Percentiles rank a stretch among this genome's conserved stretches.
Evolutionary conservation across 2,797 vertebrate genomes (phyloP).

Genomic region (Cyclura pinguis): DNA sequence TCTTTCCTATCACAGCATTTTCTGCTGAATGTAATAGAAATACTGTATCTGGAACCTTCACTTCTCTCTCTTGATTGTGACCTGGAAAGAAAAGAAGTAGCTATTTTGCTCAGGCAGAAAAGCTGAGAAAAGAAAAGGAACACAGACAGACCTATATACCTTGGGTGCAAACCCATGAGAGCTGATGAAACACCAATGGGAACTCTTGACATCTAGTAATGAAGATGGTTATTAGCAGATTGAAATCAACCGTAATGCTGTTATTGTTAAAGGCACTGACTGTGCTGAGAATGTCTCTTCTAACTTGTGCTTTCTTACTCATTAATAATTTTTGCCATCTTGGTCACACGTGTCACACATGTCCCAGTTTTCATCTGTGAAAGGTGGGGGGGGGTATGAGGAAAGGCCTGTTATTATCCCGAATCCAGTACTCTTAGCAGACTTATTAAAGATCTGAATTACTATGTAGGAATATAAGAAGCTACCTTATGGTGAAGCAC

Average conservation of each 20-base stretch:
- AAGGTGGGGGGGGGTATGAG: too few species aligned
- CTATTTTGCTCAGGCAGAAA: background rate
- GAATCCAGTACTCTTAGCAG: too few species aligned
- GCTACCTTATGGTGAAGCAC: too few species aligned
- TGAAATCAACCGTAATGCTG: background rate
- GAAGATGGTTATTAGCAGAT: background rate
- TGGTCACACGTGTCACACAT: too few species aligned
- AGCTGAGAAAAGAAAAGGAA: background rate
- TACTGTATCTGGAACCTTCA: background rate
- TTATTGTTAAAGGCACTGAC: too few species aligned
- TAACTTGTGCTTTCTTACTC: too few species aligned
- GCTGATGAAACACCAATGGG: background rate
- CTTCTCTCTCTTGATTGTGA: background rate
- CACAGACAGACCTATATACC: background rate
- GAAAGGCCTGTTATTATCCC: too few species aligned
- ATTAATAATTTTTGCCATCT: too few species aligned
- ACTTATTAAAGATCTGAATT: too few species aligned
- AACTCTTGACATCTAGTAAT: background rate
- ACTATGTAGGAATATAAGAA: too few species aligned
- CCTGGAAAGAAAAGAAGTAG: background rate
- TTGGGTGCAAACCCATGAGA: background rate
- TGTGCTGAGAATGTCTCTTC: too few species aligned
- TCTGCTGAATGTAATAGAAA: background rate
- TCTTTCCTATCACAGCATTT: background rate
- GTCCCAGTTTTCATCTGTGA: too few species aligned